Conservation (phyloP, 2,113 vertebrate species). For the Montifringilla adamsi region DNA sequence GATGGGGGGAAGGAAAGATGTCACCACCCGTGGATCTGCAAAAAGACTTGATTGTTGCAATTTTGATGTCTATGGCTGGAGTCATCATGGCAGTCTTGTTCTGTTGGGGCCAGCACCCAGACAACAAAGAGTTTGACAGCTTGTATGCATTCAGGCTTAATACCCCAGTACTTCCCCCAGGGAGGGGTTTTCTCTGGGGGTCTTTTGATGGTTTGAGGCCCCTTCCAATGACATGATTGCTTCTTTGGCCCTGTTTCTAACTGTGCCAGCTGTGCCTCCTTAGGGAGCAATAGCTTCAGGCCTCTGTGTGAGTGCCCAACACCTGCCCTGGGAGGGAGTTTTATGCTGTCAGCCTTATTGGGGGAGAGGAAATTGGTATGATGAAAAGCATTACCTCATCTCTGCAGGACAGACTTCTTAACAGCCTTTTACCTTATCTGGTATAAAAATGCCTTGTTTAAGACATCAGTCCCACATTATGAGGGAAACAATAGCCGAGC, state of each 20-base stretch:
- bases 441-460: neutral
- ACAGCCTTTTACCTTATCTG: neutral
- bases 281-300: neutral
- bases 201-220: neutral
- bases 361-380: neutral
- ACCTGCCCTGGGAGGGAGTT: neutral
- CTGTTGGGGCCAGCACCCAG: neutral
- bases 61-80: neutral
- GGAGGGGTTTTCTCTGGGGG: neutral
- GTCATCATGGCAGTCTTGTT: neutral
- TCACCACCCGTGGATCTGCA: accelerated
- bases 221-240: neutral
- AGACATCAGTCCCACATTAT: neutral
- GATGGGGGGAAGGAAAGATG: neutral
- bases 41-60: neutral
- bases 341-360: neutral
- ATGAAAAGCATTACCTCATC: neutral
- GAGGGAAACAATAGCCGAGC: neutral
- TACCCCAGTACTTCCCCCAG: neutral
- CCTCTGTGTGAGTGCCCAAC: accelerated
- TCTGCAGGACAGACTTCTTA: neutral
- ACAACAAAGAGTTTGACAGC: neutral
- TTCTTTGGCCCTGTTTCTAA: neutral
- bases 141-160: neutral
- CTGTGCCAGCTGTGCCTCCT: neutral